Base-by-base conservation (phyloP, 2,888 invertebrate genomes). In the Ichneumoninae sp. region DNA sequence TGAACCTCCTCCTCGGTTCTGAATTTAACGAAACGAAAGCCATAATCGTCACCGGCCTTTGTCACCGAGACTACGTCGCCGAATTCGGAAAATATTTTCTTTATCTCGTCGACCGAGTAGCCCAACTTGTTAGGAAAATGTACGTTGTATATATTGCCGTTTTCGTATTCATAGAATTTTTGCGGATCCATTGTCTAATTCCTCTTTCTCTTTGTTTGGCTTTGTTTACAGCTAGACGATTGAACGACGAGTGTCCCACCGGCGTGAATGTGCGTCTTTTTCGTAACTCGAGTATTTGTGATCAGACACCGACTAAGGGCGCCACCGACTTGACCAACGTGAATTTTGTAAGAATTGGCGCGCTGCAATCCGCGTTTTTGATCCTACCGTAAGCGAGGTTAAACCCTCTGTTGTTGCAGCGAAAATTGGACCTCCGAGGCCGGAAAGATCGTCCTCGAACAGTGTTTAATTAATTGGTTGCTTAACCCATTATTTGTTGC, bases 11-110 rank as follows among this genome's bases (percentile, higher is more conserved):
- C 83, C 50, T 79, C 4, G 3, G 63, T 75, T 44, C 5, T 19
- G 81, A 83, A 92, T 8, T 54, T 85, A 0, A 93, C 85, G 75
- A 92, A 92, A 26, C 89, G 85, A 10, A 88, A 84, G 7, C 91
- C 91, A 30, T 40, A 63, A 30, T 83, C 69, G 65, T 89, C 85
- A 1, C 90, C 90, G 19, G 87, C 73, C 47, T 22, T 0, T 16
- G 81, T 44, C 0, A 92, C 52, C 3, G 52, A 36, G 0, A 73
- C 0, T 22, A 92, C 87, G n/a, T 78, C 33, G 3, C 91, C 93
- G 81, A 81, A 93, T 44, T 68, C 3, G 4, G 88, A 86, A 80
- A 92, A 92, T 26, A 87, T 81, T 0, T 85, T 7, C 6, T 5
- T 50, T 47, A 92, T 86, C 40, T 90, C 75, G 0, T 85, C 73